Percentiles rank a stretch among this genome's conserved stretches.
Conservation (phyloP, 2,113 vertebrate species). For the Octodon degus region DNA sequence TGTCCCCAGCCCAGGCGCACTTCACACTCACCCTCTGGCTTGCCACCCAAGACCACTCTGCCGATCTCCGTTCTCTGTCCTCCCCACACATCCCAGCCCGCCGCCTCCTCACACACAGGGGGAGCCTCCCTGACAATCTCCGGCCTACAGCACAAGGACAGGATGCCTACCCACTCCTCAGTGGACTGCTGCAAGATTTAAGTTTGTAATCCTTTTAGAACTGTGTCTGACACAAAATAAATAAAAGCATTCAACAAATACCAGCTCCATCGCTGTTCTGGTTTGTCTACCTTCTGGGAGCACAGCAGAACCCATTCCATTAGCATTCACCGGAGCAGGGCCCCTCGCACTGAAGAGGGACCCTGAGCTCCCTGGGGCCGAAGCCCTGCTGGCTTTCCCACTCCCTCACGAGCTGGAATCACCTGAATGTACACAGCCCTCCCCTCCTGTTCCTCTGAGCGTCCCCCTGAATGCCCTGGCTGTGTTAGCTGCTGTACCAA, state of each 20-base stretch:
- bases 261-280: neutral
- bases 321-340: neutral
- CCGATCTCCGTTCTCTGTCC: neutral
- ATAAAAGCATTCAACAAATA: neutral
- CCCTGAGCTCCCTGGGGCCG: neutral
- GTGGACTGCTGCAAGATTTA: accelerated
- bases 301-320: accelerated
- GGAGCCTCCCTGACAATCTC: neutral
- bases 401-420: neutral
- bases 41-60: neutral
- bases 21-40: neutral
- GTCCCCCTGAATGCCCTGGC: neutral
- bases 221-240: neutral
- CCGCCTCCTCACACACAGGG: neutral
- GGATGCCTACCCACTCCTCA: neutral
- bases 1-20: no score
- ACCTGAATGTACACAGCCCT: neutral
- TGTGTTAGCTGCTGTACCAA: neutral
- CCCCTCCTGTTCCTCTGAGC: neutral
- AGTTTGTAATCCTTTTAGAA: neutral
- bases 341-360: neutral
- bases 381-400: neutral
- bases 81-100: neutral
- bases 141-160: neutral
- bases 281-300: neutral